Conservation (phyloP, 2,113 vertebrate species). For the Mirza zaza region DNA sequence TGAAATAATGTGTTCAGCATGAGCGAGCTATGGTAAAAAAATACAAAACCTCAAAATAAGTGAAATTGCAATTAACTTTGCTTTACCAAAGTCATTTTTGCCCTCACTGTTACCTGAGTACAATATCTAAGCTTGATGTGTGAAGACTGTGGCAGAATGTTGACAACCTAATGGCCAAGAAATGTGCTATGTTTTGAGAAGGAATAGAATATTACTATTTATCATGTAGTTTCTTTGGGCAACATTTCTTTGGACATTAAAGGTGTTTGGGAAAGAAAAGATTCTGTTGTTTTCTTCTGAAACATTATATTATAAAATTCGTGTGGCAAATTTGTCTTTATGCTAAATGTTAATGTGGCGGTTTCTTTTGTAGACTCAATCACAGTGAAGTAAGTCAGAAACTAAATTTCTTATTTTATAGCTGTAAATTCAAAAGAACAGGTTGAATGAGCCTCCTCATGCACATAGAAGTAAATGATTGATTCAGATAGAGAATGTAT, state of each 20-base stretch:
- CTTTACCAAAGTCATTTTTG: slow-evolving; percentile 31
- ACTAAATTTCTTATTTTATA: neutral
- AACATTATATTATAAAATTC: neutral
- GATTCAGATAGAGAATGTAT: neutral
- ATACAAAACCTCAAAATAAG: neutral
- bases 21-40: slow-evolving; percentile 17
- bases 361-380: slow-evolving; percentile 18
- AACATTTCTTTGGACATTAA: slow-evolving; percentile 7
- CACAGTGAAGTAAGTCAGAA: neutral
- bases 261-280: neutral
- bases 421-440: neutral
- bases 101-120: neutral
- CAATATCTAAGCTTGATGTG: neutral
- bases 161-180: neutral
- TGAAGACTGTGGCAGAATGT: neutral
- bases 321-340: neutral
- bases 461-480: neutral
- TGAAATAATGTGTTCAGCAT: slow-evolving; percentile 21
- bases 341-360: neutral
- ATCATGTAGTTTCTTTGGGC: neutral
- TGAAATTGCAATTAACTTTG: neutral
- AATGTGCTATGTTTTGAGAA: neutral
- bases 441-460: neutral
- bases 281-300: slow-evolving; percentile 31
- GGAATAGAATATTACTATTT: neutral